Base-by-base conservation (phyloP, 2,888 invertebrate genomes). In the Drosophila colorata region DNA sequence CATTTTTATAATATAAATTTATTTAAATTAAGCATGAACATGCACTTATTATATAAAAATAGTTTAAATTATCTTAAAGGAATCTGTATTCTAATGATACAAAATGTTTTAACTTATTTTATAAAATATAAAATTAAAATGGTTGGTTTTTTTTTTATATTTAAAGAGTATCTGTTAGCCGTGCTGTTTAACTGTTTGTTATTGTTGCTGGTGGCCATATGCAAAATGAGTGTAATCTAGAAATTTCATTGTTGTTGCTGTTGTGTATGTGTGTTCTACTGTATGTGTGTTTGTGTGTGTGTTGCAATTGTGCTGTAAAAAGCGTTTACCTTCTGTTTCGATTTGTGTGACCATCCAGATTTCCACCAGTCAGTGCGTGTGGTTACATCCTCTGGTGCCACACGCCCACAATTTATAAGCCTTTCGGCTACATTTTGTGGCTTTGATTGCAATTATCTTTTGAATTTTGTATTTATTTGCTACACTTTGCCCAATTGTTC, bases 381-480 rank as follows among this genome's bases (percentile, higher is more conserved):
- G 55, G 68, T 61, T 70, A 8, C 37, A 69, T 51, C 40, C 37
- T 25, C 28, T n/a, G 14, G 44, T 43, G 37, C n/a, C 43, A 48
- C 53, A 65, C 69, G 67, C 71, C 84, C 84, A 76, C 78, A 88
- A 78, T 80, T 88, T 80, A 78, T 78, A 88, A 88, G 88, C 88
- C 84, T 83, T 84, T 88, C 75, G 84, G 84, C 87, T 69, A 80
- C 88, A 85, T 80, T 87, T 86, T 90, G 90, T 82, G 88, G 86
- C 81, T 87, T 87, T 86, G 79, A 85, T 81, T 84, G 88, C 90
- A 90, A 91, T 90, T 90, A 91, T 90, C 87, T 79, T 80, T 79
- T 88, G 87, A 78, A 90, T 88, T 90, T 86, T 78, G 80, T 81
- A 89, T 85, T 82, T 86, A 80, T 78, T 85, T 86, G 90, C 87